Percentiles rank a stretch among this genome's conserved stretches.
Conservation (phyloP, 2,888 invertebrate genomes). For the Iselma pallidipennis region DNA sequence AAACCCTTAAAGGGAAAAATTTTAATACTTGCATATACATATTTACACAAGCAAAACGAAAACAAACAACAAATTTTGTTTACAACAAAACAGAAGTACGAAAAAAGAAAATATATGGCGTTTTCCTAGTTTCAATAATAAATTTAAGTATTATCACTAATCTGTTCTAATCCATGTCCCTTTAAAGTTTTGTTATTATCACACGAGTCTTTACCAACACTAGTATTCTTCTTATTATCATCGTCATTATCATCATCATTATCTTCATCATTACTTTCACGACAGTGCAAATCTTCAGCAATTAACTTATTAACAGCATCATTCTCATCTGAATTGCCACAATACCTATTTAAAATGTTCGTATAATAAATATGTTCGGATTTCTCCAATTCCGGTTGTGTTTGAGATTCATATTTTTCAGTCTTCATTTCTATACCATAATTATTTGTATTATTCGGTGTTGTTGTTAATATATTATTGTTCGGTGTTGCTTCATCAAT, state of each 20-base stretch:
- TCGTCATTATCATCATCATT: not conserved
- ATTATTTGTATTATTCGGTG: slow-evolving; percentile 35
- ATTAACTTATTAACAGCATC: slow-evolving; percentile 33
- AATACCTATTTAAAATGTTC: slow-evolving; percentile 39
- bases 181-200: slow-evolving; percentile 19
- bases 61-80: slow-evolving; percentile 16
- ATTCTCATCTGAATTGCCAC: slow-evolving; percentile 37
- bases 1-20: slow-evolving; percentile 22
- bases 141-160: slow-evolving; percentile 24
- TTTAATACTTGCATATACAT: slow-evolving; percentile 36
- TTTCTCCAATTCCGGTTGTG: slow-evolving; percentile 24
- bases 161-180: slow-evolving; percentile 3
- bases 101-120: slow-evolving; percentile 3
- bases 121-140: not conserved
- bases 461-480: slow-evolving; percentile 33
- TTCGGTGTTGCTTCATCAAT: slow-evolving; percentile 46
- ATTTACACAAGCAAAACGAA: slow-evolving; percentile 27
- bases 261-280: not conserved
- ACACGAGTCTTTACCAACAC: slow-evolving; percentile 12
- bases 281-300: slow-evolving; percentile 26
- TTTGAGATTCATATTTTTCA: slow-evolving; percentile 41
- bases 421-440: slow-evolving; percentile 30
- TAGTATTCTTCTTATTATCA: slow-evolving; percentile 3
- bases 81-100: slow-evolving; percentile 24
- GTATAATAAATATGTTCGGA: slow-evolving; percentile 42